Evolutionary conservation across 1,140 invertebrate genomes (phyloP).

Genomic region (Ostrea edulis): DNA sequence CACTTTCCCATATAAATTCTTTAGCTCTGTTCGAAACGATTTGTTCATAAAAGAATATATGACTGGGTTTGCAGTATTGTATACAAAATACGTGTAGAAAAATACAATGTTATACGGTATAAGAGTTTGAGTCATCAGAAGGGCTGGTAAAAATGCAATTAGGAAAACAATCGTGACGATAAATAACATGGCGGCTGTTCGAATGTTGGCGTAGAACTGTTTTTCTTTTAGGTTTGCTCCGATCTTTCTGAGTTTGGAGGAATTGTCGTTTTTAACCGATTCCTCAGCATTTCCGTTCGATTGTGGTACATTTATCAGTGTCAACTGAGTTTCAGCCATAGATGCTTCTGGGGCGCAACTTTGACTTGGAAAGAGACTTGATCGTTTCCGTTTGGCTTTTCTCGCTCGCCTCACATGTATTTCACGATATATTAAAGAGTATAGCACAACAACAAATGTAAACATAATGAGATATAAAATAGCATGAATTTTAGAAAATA

Average conservation of each 20-base stretch:
- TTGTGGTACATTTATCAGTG: conserved; percentile 37
- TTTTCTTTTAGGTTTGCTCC: conserved; percentile 63
- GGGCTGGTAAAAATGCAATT: conserved; percentile 74
- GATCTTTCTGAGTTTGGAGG: conserved; percentile 32
- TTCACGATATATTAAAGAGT: conserved; percentile 71
- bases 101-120: conserved; percentile 69
- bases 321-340: conserved; percentile 62
- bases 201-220: conserved; percentile 72
- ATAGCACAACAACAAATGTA: conserved; percentile 70
- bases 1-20: conserved; percentile 12
- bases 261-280: not conserved
- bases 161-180: conserved; percentile 77
- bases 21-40: conserved; percentile 68
- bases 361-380: conserved; percentile 59
- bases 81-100: conserved; percentile 77
- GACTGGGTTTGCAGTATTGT: conserved; percentile 77
- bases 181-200: conserved; percentile 76
- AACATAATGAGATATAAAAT: conserved; percentile 69
- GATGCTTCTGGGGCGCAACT: conserved; percentile 60
- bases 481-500: conserved; percentile 72
- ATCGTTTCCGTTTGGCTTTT: conserved; percentile 61
- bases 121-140: conserved; percentile 71
- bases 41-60: conserved; percentile 78
- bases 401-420: conserved; percentile 66
- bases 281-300: conserved; percentile 45